Evolutionary conservation across 2,797 vertebrate species (phyloP).

Genomic region (Acanthornis magna): DNA sequence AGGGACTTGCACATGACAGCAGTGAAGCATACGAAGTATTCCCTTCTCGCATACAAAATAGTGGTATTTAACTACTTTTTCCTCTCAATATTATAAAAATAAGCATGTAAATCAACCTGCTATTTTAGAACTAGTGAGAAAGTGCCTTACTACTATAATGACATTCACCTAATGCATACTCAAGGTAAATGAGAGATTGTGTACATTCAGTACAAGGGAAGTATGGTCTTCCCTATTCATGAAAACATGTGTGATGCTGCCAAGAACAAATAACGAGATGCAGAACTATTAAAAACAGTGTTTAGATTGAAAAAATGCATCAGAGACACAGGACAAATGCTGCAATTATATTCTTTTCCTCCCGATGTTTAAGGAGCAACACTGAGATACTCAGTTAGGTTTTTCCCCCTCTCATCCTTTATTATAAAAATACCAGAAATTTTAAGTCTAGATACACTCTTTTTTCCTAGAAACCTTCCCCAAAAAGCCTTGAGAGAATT

Average conservation of each 20-base stretch:
- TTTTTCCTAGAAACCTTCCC: background rate
- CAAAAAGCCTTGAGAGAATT: background rate
- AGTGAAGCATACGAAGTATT: background rate
- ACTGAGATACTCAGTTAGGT: background rate
- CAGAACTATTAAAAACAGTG: background rate
- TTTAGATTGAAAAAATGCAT: background rate
- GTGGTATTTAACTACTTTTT: background rate
- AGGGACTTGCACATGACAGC: background rate
- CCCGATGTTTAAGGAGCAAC: background rate
- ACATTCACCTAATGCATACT: background rate
- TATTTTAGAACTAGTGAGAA: background rate
- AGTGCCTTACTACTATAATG: background rate
- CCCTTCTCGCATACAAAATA: background rate
- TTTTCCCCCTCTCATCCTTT: background rate
- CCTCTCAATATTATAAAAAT: background rate
- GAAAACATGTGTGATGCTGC: background rate
- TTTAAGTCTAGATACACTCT: background rate
- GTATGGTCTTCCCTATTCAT: fast-evolving
- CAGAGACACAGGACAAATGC: background rate
- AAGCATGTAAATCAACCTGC: background rate
- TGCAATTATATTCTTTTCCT: background rate
- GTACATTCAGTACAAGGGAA: background rate
- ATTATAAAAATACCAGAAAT: background rate
- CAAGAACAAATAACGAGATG: background rate
- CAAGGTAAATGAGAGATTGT: background rate